These are phyloP conservation scores for Odontocerum albicorne DNA, from an alignment of 2,888 invertebrate genomes.

Conservation along the genomic window DNA sequence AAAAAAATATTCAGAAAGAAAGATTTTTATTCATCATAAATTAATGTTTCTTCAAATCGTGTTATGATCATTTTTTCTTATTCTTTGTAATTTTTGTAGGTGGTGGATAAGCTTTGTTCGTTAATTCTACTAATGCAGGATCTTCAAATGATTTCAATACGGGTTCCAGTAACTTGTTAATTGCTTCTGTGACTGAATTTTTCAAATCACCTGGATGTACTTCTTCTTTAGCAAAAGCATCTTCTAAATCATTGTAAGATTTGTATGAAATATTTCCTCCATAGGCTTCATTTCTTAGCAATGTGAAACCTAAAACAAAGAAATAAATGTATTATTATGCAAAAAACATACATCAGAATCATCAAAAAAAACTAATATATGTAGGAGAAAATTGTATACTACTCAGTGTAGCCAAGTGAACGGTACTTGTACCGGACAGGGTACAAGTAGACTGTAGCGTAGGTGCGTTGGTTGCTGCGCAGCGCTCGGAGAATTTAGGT, in stretches of 20 bases:
- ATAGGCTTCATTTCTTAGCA: constrained; percentile 64
- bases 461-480: too few relatives aligned
- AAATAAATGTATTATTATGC: constrained; percentile 9
- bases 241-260: constrained; percentile 76
- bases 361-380: too few relatives aligned
- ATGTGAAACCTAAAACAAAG: constrained; percentile 17
- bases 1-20: constrained; percentile 14
- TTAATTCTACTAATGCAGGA: constrained; percentile 76
- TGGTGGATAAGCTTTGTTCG: constrained; percentile 82
- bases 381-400: too few relatives aligned
- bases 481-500: too few relatives aligned
- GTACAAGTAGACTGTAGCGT: too few relatives aligned
- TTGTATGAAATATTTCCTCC: constrained; percentile 77
- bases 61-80: constrained; percentile 13
- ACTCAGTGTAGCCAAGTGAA: too few relatives aligned
- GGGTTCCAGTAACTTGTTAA: constrained; percentile 86
- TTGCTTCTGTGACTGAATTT: constrained; percentile 75
- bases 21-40: not conserved
- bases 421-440: too few relatives aligned
- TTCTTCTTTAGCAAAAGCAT: constrained; percentile 76
- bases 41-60: too few relatives aligned
- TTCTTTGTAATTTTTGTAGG: constrained; percentile 57
- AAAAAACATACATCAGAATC: too few relatives aligned
- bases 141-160: constrained; percentile 83
- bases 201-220: constrained; percentile 96